Evolutionary conservation across 2,797 vertebrate genomes (phyloP), one percentile per base, ranked within the genome.

Genomic region (Melanotaenia boesemani): DNA sequence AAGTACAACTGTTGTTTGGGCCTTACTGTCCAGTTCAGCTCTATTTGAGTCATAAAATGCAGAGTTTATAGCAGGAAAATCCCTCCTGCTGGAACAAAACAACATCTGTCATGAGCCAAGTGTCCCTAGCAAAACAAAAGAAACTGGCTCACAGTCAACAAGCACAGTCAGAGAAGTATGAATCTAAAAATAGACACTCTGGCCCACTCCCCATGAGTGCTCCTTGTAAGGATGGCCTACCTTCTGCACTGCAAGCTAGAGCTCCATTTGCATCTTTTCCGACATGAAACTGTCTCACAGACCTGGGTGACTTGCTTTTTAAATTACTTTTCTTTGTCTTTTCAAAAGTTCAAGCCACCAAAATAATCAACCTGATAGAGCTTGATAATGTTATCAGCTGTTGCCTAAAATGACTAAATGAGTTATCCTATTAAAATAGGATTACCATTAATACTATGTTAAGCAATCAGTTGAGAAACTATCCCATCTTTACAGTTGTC

Each of bases 181-280:
- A 6, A 20, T 8, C 82, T 87, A 87, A 74, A 86, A 86, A 90
- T 89, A 89, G 70, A 64, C 18, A 2, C 28, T 15, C 20, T 78
- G 73, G 77, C 64, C 72, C 37, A 46, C 67, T 81, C 71, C 73
- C 26, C 74, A 8, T 48, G 73, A 70, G 62, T 82, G 74, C 80
- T 86, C 57, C 65, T 59, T 50, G 78, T 71, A 54, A 65, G 72
- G 73, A 55, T 72, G 72, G 57, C 77, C 73, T 75, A 73, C 55
- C 71, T 81, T 79, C 41, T 68, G 44, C 37, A 65, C 30, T 26
- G 26, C 22, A 36, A 41, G 24, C 24, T 18, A 26, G 34, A 60
- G 24, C 41, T 30, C 18, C 16, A 24, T 30, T 16, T 15, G 30
- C 12, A 20, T 32, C 26, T 34, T 32, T 48, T 60, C 6, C n/a